Evolutionary conservation across 2,113 vertebrate genomes (phyloP), one percentile per base, ranked within the genome.

Genomic region (Percopsis transmontana): DNA sequence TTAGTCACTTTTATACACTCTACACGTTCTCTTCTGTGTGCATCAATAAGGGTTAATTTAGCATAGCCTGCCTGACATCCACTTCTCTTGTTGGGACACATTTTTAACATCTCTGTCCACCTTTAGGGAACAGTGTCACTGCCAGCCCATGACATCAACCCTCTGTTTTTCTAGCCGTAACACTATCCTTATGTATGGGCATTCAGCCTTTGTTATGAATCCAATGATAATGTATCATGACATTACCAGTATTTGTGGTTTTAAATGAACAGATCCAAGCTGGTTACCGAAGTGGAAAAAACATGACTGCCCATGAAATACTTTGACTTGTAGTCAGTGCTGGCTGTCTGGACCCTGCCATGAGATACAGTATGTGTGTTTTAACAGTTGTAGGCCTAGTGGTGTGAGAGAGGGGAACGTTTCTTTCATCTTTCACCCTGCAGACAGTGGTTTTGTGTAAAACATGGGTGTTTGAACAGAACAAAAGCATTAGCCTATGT

Each of bases 181-280:
- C 14, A 2, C 15, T 48, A 48, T n/a, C n/a, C 15, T 18, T 15
- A 48, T 33, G 8, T 15, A 48, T 33, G 8, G 27, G 5, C 27
- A 33, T 33, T 33, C 27, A 6, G 27, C 7, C 27, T 33, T 33
- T 33, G 0, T 7, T 33, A 33, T 33, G 27, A 33, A 33, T 33
- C 27, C 27, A 33, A 33, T 33, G 7, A 7, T 33, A 33, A 33
- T 45, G 45, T 18, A 18, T 48, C 16, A 48, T 48, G 45, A 16
- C 45, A 48, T 16, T 16, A 6, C 2, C 3, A 44, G 41, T 16
- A n/a, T 16, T 56, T 21, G 20, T 24, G 58, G 66, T 41, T 70
- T 23, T 42, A 57, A 23, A 45, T 66, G 27, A 63, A 45, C 40
- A 66, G n/a, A 15, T 75, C 16, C 19, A 56, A 9, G 8, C 57